Conservation (phyloP, 2,888 invertebrate species). For the Diadromus collaris region DNA sequence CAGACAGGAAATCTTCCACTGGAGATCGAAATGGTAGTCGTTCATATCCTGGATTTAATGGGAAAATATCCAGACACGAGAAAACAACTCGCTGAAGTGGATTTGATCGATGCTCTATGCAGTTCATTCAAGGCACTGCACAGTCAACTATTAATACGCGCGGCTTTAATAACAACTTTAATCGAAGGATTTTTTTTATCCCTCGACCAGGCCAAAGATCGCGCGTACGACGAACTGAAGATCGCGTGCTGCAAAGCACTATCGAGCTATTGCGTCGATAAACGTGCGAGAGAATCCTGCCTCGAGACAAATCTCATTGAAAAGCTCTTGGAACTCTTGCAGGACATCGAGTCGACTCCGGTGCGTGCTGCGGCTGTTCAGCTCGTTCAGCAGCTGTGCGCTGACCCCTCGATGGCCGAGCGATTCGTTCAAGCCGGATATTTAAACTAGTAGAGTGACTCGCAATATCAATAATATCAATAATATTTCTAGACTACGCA, state of each 20-base stretch:
- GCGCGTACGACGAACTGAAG: conserved; percentile 66
- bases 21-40: conserved; percentile 63
- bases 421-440: conserved; percentile 69
- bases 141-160: not conserved
- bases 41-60: conserved; percentile 65
- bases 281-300: conserved; percentile 63
- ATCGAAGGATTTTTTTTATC: conserved; percentile 1
- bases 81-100: conserved; percentile 57
- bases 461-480: not conserved
- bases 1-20: conserved; percentile 59
- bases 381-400: conserved; percentile 68
- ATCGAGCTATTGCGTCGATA: conserved; percentile 65
- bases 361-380: conserved; percentile 68
- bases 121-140: conserved; percentile 66
- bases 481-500: not conserved
- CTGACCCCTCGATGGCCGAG: conserved; percentile 65
- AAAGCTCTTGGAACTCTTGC: conserved; percentile 66
- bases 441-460: conserved; percentile 68
- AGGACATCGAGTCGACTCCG: conserved; percentile 64
- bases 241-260: conserved; percentile 70
- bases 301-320: conserved; percentile 59
- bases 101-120: conserved; percentile 68
- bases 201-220: conserved; percentile 54
- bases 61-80: conserved; percentile 63
- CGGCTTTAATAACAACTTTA: not conserved